Conservation (phyloP, 2,888 invertebrate species). For the Pristionchus maxplancki region DNA sequence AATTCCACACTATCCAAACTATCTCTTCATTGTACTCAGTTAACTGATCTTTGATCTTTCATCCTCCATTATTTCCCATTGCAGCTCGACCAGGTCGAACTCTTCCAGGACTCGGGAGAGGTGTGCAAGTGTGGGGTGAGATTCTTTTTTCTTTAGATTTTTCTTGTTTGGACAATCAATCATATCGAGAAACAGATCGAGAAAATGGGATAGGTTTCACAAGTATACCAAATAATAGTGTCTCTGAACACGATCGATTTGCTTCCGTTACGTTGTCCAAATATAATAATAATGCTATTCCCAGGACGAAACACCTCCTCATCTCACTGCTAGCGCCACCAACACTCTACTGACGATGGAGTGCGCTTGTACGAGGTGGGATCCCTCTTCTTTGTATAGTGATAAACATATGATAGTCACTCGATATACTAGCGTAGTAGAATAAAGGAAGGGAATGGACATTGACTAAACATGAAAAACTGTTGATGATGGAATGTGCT, state of each 20-base stretch:
- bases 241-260: no score
- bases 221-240: not conserved
- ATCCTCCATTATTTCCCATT: no score
- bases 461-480: no score
- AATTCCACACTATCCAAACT: not conserved
- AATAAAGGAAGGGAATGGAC: no score
- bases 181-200: no score
- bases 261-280: no score
- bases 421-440: no score
- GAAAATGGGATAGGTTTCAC: not conserved
- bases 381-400: no score
- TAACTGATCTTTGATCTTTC: slow-evolving; percentile 14
- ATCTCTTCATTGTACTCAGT: not conserved
- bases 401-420: no score
- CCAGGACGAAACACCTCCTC: slow-evolving; percentile 20
- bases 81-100: slow-evolving; percentile 50
- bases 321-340: not conserved
- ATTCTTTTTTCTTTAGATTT: not conserved
- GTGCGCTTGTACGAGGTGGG: not conserved
- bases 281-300: not conserved
- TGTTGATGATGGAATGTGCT: no score
- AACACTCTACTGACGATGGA: slow-evolving; percentile 44
- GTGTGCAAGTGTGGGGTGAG: slow-evolving; percentile 45
- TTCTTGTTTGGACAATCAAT: not conserved
- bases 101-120: slow-evolving; percentile 29